A percentile compares a stretch with the other conserved stretches of the same genome.
phyloP scores from a whole-genome alignment of 2,888 invertebrate genomes.

The Drosophila pegasa region DNA sequence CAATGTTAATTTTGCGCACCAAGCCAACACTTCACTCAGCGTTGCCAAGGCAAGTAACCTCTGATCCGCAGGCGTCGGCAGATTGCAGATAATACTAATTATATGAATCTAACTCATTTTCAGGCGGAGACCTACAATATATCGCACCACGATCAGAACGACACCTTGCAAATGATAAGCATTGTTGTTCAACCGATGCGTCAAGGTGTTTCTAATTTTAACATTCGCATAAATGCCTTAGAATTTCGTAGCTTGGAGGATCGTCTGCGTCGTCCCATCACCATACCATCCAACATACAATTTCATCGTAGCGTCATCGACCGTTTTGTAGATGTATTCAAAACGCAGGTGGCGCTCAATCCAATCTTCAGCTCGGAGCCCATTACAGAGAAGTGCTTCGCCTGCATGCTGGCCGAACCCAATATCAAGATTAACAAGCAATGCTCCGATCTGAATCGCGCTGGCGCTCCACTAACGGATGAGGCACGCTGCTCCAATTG shows the following conservation, averaged over 20 bases:
- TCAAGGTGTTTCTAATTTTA: conserved; percentile 87
- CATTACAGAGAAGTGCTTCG: conserved; percentile 93
- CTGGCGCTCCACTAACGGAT: conserved; percentile 82
- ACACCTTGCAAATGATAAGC: conserved; percentile 92
- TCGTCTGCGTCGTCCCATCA: conserved; percentile 88
- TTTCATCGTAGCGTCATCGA: conserved; percentile 93
- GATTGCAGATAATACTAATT: background rate
- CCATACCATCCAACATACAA: conserved; percentile 89
- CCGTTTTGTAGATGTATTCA: conserved; percentile 93
- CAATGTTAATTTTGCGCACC: conserved; percentile 90
- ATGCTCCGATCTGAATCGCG: conserved; percentile 86
- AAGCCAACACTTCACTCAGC: conserved; percentile 91
- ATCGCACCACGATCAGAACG: conserved; percentile 87
- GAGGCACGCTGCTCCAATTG: conserved; percentile 86
- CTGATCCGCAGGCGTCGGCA: background rate
- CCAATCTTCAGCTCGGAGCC: conserved; percentile 88
- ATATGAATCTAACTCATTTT: conserved; percentile 10
- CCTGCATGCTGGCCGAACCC: conserved; percentile 92
- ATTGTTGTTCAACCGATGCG: conserved; percentile 90
- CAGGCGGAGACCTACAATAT: conserved; percentile 90
- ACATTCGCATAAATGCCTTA: conserved; percentile 90
- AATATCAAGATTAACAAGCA: conserved; percentile 92
- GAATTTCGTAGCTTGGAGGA: conserved; percentile 92
- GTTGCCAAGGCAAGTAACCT: conserved; percentile 87
- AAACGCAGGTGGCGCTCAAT: conserved; percentile 90